phyloP scores from a whole-genome alignment of 2,888 invertebrate genomes.

The Hirtodrosophila cameraria region DNA sequence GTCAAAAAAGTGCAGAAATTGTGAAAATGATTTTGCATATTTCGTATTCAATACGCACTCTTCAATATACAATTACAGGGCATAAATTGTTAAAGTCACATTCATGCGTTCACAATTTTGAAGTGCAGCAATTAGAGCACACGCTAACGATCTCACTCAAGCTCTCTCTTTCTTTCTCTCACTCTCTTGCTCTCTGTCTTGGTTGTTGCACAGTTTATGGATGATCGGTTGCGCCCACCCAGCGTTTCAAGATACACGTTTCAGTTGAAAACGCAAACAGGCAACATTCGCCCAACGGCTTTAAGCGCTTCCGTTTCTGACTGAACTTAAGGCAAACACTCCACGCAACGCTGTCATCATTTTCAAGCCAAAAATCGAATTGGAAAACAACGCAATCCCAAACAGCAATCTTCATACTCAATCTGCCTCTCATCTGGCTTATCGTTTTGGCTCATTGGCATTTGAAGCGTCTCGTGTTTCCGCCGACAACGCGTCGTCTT shows the following conservation, averaged over 20 bases:
- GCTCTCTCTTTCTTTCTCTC: not conserved
- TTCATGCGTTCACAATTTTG: slow-evolving; percentile 14
- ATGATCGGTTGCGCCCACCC: slow-evolving; percentile 38
- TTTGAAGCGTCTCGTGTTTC: slow-evolving; percentile 74
- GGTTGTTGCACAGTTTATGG: not conserved
- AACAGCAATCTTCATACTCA: not conserved
- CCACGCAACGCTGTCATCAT: slow-evolving; percentile 60
- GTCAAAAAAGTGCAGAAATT: too few species aligned
- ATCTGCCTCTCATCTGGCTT: slow-evolving; percentile 29
- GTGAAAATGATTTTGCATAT: too few species aligned
- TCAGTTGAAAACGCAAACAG: too few species aligned
- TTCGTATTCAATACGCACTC: slow-evolving; percentile 7
- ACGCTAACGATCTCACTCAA: slow-evolving; percentile 26
- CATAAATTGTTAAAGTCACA: slow-evolving; percentile 9
- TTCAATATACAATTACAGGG: not conserved
- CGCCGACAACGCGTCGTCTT: slow-evolving; percentile 27
- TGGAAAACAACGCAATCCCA: too few species aligned
- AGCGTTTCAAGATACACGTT: slow-evolving; percentile 31
- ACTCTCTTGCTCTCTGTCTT: not conserved
- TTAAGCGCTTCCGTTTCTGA: slow-evolving; percentile 43
- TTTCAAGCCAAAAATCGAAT: slow-evolving; percentile 8
- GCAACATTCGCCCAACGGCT: slow-evolving; percentile 31
- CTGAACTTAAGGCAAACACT: slow-evolving; percentile 39
- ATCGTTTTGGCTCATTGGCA: slow-evolving; percentile 68
- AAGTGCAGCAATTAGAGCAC: slow-evolving; percentile 68